phyloP scores from a whole-genome alignment of 1,140 invertebrate genomes.

The Drosophila watanabei region DNA sequence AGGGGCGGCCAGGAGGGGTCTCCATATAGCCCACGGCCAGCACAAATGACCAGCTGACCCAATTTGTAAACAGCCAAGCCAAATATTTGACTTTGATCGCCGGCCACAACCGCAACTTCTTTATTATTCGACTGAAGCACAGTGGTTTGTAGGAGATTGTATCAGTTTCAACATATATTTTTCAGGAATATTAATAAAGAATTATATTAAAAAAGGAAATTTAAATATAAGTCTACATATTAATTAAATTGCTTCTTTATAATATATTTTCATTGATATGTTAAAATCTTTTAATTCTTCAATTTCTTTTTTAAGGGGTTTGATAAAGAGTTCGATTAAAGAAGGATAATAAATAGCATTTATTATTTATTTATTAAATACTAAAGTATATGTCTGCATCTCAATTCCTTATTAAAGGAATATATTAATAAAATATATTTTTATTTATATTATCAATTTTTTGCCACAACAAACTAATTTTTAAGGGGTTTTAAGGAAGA shows the following conservation, averaged over 20 bases:
- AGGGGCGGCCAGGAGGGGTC: slow-evolving; percentile 1
- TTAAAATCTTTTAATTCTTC: too few relatives aligned
- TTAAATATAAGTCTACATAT: too few relatives aligned
- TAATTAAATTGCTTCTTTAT: too few relatives aligned
- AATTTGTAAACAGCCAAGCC: slow-evolving; percentile 47
- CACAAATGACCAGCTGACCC: slow-evolving; percentile 66
- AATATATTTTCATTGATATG: too few relatives aligned
- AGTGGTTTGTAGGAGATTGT: background rate
- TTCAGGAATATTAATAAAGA: background rate
- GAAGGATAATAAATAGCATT: too few relatives aligned
- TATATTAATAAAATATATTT: background rate
- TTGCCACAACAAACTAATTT: background rate
- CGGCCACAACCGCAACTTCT: slow-evolving; percentile 46
- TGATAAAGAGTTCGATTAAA: background rate
- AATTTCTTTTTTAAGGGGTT: background rate
- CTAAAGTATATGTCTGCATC: background rate
- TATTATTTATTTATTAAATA: too few relatives aligned
- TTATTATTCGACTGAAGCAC: slow-evolving; percentile 37
- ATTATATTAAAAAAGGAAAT: background rate
- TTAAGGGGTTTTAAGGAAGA: background rate
- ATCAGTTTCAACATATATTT: background rate
- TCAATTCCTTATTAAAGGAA: background rate
- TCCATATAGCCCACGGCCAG: background rate
- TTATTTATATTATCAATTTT: background rate
- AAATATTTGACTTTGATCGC: slow-evolving; percentile 75